These are phyloP conservation scores for Tachuris rubrigastra DNA, from an alignment of 2,113 vertebrate species.

Conservation along the genomic window DNA sequence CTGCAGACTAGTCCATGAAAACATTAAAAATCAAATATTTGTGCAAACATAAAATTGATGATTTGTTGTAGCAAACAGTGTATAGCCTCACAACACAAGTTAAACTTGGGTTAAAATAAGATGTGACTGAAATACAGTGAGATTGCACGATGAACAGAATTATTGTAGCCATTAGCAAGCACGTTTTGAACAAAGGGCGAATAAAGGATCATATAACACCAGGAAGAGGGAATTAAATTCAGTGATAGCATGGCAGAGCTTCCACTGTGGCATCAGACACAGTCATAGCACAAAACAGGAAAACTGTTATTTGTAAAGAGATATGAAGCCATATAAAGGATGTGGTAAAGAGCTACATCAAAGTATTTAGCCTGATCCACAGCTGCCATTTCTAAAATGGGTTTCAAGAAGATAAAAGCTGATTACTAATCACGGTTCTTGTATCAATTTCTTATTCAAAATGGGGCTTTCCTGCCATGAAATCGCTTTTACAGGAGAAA, in stretches of 20 bases:
- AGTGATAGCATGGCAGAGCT: background rate
- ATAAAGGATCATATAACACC: background rate
- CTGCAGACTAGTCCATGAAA: background rate
- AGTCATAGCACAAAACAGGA: background rate
- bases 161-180: background rate
- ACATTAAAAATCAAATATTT: background rate
- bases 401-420: background rate
- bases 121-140: background rate
- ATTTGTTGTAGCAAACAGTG: background rate
- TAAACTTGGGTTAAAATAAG: background rate
- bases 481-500: background rate
- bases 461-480: fast-evolving
- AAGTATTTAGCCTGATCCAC: background rate
- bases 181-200: background rate
- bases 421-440: background rate
- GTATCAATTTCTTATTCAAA: background rate
- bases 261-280: background rate
- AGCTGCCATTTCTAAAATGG: background rate
- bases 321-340: background rate
- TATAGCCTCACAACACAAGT: background rate
- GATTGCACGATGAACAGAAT: background rate
- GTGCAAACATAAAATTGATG: background rate
- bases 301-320: background rate
- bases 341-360: background rate
- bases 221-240: background rate